Evolutionary conservation across 2,888 invertebrate species (phyloP).

Genomic region (Dicyrtomina minuta): DNA sequence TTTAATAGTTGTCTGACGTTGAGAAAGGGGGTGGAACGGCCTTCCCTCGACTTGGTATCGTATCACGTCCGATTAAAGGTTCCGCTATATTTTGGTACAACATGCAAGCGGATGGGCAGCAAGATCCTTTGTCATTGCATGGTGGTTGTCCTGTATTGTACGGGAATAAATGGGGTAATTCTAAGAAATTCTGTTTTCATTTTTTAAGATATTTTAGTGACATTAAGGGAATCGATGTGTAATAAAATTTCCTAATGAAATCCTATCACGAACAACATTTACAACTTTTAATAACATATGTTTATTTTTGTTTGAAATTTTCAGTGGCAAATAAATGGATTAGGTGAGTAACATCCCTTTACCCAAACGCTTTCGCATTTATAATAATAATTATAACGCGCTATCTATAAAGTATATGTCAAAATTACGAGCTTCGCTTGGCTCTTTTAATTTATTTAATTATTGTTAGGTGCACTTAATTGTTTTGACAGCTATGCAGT

Average conservation of each 20-base stretch:
- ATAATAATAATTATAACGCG: neutral
- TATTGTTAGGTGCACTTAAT: neutral
- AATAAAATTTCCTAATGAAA: too few relatives aligned
- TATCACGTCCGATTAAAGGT: constrained; percentile 55
- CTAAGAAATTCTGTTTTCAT: neutral
- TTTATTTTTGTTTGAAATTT: constrained; percentile 11
- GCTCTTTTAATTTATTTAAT: neutral
- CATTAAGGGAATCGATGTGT: too few relatives aligned
- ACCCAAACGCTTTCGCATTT: neutral
- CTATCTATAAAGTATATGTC: too few relatives aligned
- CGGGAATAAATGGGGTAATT: constrained; percentile 52
- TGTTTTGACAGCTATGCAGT: neutral
- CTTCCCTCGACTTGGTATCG: constrained; percentile 55
- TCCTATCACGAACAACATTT: too few relatives aligned
- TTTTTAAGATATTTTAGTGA: neutral
- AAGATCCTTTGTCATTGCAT: constrained; percentile 51
- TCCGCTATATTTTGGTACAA: constrained; percentile 59
- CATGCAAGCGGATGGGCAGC: constrained; percentile 56
- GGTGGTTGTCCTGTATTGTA: constrained; percentile 50
- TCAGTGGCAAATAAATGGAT: constrained; percentile 53
- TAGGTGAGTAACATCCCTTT: constrained; percentile 19
- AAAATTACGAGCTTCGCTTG: neutral
- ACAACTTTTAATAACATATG: too few relatives aligned
- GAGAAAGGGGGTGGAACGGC: constrained; percentile 55
- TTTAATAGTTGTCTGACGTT: constrained; percentile 43